Conservation (phyloP, 2,113 vertebrate species). For the Phrynosoma platyrhinos region DNA sequence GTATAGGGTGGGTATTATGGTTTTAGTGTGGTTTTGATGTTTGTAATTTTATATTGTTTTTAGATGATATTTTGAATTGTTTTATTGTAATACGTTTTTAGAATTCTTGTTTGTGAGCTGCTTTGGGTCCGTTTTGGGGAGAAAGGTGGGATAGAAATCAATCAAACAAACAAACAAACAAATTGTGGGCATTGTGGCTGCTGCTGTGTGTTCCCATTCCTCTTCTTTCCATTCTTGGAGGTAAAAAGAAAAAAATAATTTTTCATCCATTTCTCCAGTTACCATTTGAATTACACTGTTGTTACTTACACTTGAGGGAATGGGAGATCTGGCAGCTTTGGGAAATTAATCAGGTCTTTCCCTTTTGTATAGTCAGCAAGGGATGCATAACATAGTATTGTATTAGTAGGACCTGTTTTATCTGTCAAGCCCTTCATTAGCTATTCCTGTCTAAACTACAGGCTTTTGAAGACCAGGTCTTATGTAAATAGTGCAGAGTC, state of each 20-base stretch:
- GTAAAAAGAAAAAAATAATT: neutral
- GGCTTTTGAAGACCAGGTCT: neutral
- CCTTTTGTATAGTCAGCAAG: neutral
- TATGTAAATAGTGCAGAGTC: neutral
- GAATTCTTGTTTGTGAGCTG: too few species aligned
- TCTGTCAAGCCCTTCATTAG: neutral
- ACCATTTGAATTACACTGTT: neutral
- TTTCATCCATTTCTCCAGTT: neutral
- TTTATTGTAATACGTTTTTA: too few species aligned
- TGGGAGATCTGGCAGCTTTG: neutral
- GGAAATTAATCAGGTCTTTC: neutral
- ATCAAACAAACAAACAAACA: too few species aligned
- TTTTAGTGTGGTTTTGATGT: too few species aligned
- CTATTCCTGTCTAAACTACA: neutral
- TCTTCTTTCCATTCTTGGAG: neutral
- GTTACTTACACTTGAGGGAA: neutral
- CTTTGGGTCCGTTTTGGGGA: too few species aligned
- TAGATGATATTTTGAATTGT: too few species aligned
- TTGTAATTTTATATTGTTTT: too few species aligned
- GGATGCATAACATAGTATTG: neutral
- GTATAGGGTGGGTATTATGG: too few species aligned
- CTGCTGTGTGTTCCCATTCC: neutral
- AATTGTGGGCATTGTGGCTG: neutral
- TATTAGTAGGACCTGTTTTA: neutral
- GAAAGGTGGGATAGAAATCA: too few species aligned